Evolutionary conservation across 2,797 vertebrate species (phyloP).

Genomic region (Babyrousa celebensis): DNA sequence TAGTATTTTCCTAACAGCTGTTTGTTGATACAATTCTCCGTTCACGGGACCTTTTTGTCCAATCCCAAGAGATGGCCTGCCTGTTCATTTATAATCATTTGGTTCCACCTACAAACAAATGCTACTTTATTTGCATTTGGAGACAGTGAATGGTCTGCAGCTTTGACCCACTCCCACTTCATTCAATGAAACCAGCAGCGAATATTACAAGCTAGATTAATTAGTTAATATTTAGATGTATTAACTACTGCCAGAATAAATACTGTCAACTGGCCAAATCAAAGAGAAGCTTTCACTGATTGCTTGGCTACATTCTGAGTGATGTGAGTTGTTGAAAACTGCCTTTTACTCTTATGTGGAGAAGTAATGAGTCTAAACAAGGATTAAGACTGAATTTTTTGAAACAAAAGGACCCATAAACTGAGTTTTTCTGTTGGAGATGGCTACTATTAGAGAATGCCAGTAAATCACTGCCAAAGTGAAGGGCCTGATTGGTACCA

Average conservation of each 20-base stretch:
- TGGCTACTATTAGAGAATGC: constrained; percentile 9
- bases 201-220: constrained; percentile 87
- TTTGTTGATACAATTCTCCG: constrained; percentile 94
- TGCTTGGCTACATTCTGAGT: constrained; percentile 53
- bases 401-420: constrained; percentile 12
- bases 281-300: constrained; percentile 57
- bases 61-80: constrained; percentile 91
- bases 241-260: constrained; percentile 81
- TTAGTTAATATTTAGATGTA: constrained; percentile 82
- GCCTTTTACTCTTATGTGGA: constrained; percentile 37
- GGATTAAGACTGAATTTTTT: constrained; percentile 5
- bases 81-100: constrained; percentile 93
- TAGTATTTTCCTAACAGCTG: constrained; percentile 94
- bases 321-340: not conserved
- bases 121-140: constrained; percentile 84
- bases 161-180: constrained; percentile 75
- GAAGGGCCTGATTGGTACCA: not conserved
- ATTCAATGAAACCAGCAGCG: constrained; percentile 76
- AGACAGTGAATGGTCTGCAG: constrained; percentile 68
- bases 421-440: constrained; percentile 36
- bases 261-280: constrained; percentile 54
- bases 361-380: not conserved
- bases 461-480: not conserved
- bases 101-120: constrained; percentile 91
- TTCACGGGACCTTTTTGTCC: constrained; percentile 94